Evolutionary conservation across 2,888 invertebrate genomes (phyloP).

Genomic region (Euproctis similis): DNA sequence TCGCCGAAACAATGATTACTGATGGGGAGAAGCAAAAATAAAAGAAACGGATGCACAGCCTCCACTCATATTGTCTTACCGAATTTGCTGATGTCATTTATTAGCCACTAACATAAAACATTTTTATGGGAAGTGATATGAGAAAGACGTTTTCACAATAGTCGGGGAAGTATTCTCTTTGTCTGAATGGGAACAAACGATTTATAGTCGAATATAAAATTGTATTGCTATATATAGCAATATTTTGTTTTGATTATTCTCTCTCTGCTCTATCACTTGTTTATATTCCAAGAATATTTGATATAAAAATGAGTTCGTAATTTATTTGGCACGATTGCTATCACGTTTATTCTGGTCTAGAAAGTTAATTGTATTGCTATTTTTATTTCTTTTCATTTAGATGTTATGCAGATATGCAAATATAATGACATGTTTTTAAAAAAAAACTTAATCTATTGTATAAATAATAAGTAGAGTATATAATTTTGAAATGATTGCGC

Average conservation of each 20-base stretch:
- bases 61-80: slow-evolving; percentile 71
- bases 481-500: too few species aligned
- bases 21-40: slow-evolving; percentile 61
- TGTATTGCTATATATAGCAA: slow-evolving; percentile 48
- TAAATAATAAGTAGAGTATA: too few species aligned
- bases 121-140: slow-evolving; percentile 72
- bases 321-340: too few species aligned
- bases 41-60: slow-evolving; percentile 65
- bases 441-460: too few species aligned
- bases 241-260: slow-evolving; percentile 31
- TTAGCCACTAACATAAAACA: slow-evolving; percentile 75
- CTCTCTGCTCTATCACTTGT: slow-evolving; percentile 24
- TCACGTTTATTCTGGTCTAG: too few species aligned
- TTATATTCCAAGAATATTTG: slow-evolving; percentile 3
- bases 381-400: too few species aligned
- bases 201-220: slow-evolving; percentile 66
- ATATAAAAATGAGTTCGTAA: too few species aligned
- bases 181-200: slow-evolving; percentile 56
- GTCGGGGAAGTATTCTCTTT: slow-evolving; percentile 52
- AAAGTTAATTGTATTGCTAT: too few species aligned
- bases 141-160: slow-evolving; percentile 45
- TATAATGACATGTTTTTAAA: too few species aligned
- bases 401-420: too few species aligned
- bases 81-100: slow-evolving; percentile 76
- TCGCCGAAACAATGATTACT: slow-evolving; percentile 59